These are phyloP conservation scores for Antechinus stuartii DNA, from an alignment of 2,113 vertebrate genomes.

Conservation along the genomic window DNA sequence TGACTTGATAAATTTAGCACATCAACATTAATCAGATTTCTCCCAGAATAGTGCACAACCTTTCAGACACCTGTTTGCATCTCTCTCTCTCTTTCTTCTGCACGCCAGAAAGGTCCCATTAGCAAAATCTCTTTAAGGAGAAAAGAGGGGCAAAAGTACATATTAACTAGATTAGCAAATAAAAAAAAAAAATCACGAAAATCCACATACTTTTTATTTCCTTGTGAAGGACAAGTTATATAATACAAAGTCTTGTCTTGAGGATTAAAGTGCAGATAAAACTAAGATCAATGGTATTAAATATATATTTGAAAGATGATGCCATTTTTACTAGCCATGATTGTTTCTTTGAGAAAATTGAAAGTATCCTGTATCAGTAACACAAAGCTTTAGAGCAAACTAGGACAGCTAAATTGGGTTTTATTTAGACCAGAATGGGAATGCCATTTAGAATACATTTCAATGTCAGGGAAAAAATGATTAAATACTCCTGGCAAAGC, in stretches of 20 bases:
- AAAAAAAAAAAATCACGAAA: rapidly evolving
- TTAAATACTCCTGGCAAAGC: slow-evolving; percentile 15
- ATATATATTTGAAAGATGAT: slow-evolving; percentile 24
- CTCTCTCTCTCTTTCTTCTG: background rate
- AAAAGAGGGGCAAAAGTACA: slow-evolving; percentile 37
- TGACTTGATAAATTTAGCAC: slow-evolving; percentile 74
- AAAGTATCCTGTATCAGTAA: slow-evolving; percentile 15
- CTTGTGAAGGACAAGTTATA: slow-evolving; percentile 54
- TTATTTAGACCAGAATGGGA: slow-evolving; percentile 46
- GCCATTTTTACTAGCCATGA: background rate
- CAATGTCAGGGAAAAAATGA: slow-evolving; percentile 43
- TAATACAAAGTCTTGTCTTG: slow-evolving; percentile 33
- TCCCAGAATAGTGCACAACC: slow-evolving; percentile 83
- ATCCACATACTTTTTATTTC: background rate
- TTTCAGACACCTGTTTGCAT: slow-evolving; percentile 79
- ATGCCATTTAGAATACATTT: slow-evolving; percentile 42
- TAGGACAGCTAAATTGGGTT: slow-evolving; percentile 15
- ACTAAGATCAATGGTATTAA: slow-evolving; percentile 49
- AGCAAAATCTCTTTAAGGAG: slow-evolving; percentile 35
- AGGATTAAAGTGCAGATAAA: slow-evolving; percentile 50
- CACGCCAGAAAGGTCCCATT: slow-evolving; percentile 38
- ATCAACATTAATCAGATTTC: slow-evolving; percentile 84
- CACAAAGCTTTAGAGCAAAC: slow-evolving; percentile 34
- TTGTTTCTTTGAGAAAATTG: slow-evolving; percentile 53
- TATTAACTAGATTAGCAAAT: slow-evolving; percentile 22